Evolutionary conservation across 2,797 vertebrate species (phyloP), one percentile per base, ranked within the genome.

Genomic region (Eremophila alpestris): DNA sequence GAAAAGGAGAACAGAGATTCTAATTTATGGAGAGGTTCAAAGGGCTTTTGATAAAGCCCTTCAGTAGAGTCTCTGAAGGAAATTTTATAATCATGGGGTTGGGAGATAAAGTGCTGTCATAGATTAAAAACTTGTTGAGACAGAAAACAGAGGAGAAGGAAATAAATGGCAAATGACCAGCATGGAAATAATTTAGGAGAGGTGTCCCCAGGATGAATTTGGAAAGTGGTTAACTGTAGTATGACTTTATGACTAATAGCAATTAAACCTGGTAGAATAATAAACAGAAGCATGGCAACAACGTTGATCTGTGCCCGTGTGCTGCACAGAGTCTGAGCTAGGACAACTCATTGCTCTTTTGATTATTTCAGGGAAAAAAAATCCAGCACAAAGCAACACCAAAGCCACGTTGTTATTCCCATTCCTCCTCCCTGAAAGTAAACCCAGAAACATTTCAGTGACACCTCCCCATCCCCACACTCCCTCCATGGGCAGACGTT

Each of bases 1-100:
- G 91, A 93, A 96, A 93, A 86, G 60, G 91, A 94, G 95, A 96
- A 92, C 96, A 96, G 94, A 97, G 96, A 94, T 93, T 95, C 81
- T 96, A 96, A 97, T 97, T 98, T 97, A 97, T 97, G 96, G 95
- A 97, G 95, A 95, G 92, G 95, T 95, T 96, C 95, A 96, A 96
- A 95, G 94, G 95, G 83, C 97, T 96, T 96, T 96, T 90, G 93
- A 96, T 96, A 96, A 96, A 96, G 93, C 91, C 96, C 95, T 97
- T 97, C 97, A 95, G 97, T 97, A 96, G 95, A 97, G 93, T 94
- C 95, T 97, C 95, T 95, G 95, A 97, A 96, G 95, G 96, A 97
- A 96, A 97, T 97, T 97, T 96, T 97, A 97, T 96, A 96, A 96
- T 97, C 95, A 96, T 91, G 95, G 83, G 95, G 95, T 96, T 96